These are phyloP conservation scores for Lateolabrax maculatus DNA, from an alignment of 2,797 vertebrate genomes.

Conservation along the genomic window DNA sequence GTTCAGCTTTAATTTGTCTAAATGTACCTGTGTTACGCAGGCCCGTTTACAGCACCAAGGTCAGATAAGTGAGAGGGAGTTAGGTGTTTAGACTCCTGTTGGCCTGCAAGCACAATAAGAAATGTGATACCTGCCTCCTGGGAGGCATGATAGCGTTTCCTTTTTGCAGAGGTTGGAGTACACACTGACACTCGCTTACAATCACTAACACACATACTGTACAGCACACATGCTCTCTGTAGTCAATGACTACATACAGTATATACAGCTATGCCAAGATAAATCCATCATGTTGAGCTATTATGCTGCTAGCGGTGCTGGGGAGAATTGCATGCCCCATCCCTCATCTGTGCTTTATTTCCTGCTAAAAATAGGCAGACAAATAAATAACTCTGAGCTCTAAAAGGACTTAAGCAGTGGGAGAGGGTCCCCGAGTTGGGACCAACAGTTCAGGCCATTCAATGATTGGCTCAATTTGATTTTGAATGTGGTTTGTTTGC, in stretches of 20 bases:
- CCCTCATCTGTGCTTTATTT: slow-evolving; percentile 73
- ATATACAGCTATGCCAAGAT: slow-evolving; percentile 60
- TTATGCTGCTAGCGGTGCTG: slow-evolving; percentile 70
- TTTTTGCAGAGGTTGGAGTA: slow-evolving; percentile 60
- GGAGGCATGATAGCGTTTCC: slow-evolving; percentile 45
- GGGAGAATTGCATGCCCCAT: slow-evolving; percentile 72
- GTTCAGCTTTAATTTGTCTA: not conserved
- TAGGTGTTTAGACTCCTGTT: slow-evolving; percentile 48
- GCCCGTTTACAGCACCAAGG: slow-evolving; percentile 9
- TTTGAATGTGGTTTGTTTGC: slow-evolving; percentile 58
- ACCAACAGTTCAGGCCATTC: slow-evolving; percentile 41
- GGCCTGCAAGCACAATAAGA: slow-evolving; percentile 40
- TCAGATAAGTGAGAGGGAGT: slow-evolving; percentile 56
- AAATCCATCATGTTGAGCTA: slow-evolving; percentile 84
- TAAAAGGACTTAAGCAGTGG: slow-evolving; percentile 49
- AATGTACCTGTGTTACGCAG: not conserved
- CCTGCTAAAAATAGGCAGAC: slow-evolving; percentile 78
- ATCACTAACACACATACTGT: slow-evolving; percentile 38
- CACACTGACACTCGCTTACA: slow-evolving; percentile 47
- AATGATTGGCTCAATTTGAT: slow-evolving; percentile 68
- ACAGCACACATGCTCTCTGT: slow-evolving; percentile 30
- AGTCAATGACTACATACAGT: slow-evolving; percentile 57
- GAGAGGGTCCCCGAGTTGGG: slow-evolving; percentile 40
- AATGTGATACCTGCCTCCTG: slow-evolving; percentile 55
- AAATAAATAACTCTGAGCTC: slow-evolving; percentile 70